These are phyloP conservation scores for Cremastinae sp. DNA, from an alignment of 2,888 invertebrate species.

Conservation along the genomic window DNA sequence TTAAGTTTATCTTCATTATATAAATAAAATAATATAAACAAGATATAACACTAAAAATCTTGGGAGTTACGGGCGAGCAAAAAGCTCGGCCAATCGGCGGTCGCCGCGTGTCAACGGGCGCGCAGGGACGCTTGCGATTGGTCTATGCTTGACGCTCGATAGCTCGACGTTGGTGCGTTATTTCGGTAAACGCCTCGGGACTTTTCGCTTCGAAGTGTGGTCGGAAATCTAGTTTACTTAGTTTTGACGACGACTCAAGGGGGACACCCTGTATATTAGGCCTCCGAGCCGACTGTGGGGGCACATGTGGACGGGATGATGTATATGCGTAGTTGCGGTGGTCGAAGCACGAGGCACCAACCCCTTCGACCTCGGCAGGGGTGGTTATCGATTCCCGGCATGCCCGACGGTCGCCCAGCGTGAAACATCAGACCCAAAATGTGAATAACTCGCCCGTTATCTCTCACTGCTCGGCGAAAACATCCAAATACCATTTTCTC, in stretches of 20 bases:
- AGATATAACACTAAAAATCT: too few relatives aligned
- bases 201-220: too few relatives aligned
- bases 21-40: too few relatives aligned
- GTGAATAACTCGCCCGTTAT: slow-evolving; percentile 44
- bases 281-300: too few relatives aligned
- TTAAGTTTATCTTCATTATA: too few relatives aligned
- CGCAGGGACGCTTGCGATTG: not conserved
- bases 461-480: slow-evolving; percentile 54
- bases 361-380: slow-evolving; percentile 73
- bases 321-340: slow-evolving; percentile 45
- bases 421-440: slow-evolving; percentile 42
- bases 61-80: too few relatives aligned
- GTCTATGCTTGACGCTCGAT: not conserved
- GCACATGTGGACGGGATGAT: not conserved
- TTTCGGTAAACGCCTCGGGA: too few relatives aligned
- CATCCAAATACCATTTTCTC: slow-evolving; percentile 47
- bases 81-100: too few relatives aligned
- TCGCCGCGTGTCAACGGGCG: not conserved
- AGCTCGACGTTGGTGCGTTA: too few relatives aligned
- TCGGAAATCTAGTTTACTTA: too few relatives aligned
- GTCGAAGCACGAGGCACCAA: slow-evolving; percentile 65
- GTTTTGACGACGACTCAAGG: too few relatives aligned
- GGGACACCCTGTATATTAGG: too few relatives aligned
- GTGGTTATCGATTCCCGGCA: slow-evolving; percentile 76
- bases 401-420: slow-evolving; percentile 62